A percentile compares a stretch with the other conserved stretches of the same genome.
phyloP scores from a whole-genome alignment of 2,113 vertebrate genomes.

The Eidolon helvum region DNA sequence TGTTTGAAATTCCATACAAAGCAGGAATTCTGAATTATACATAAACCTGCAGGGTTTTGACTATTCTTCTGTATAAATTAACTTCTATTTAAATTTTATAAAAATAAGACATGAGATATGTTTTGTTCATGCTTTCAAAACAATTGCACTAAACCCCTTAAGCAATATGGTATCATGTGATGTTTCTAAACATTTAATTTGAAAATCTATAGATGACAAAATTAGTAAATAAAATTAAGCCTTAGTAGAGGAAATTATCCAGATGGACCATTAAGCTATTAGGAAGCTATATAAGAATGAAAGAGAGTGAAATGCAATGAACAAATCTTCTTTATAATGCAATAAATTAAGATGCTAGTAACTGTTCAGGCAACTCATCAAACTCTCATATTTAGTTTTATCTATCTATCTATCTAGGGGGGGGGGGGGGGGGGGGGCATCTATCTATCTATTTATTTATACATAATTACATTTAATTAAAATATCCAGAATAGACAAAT shows the following conservation, averaged over 20 bases:
- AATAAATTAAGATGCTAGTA: slow-evolving; percentile 62
- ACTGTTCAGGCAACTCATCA: slow-evolving; percentile 39
- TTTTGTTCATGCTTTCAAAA: slow-evolving; percentile 45
- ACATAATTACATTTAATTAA: too few relatives aligned
- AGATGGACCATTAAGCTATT: slow-evolving; percentile 70
- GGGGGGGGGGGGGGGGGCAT: too few relatives aligned
- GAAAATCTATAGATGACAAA: slow-evolving; percentile 60
- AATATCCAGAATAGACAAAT: too few relatives aligned
- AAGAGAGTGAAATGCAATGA: slow-evolving; percentile 24
- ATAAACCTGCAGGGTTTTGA: slow-evolving; percentile 26
- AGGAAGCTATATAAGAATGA: slow-evolving; percentile 18
- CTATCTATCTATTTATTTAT: too few relatives aligned
- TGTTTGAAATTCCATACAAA: not conserved
- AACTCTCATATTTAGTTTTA: not conserved
- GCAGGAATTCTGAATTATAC: not conserved
- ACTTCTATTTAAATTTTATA: slow-evolving; percentile 55
- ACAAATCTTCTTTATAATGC: slow-evolving; percentile 28
- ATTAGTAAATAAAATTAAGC: slow-evolving; percentile 69
- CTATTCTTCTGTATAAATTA: slow-evolving; percentile 49
- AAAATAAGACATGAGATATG: slow-evolving; percentile 10
- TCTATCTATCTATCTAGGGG: too few relatives aligned
- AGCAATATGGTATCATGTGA: slow-evolving; percentile 50
- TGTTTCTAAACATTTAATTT: slow-evolving; percentile 72
- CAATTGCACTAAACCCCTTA: slow-evolving; percentile 49
- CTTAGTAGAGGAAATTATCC: slow-evolving; percentile 65